phyloP scores from a whole-genome alignment of 2,113 vertebrate species.

The Oophaga pumilio region DNA sequence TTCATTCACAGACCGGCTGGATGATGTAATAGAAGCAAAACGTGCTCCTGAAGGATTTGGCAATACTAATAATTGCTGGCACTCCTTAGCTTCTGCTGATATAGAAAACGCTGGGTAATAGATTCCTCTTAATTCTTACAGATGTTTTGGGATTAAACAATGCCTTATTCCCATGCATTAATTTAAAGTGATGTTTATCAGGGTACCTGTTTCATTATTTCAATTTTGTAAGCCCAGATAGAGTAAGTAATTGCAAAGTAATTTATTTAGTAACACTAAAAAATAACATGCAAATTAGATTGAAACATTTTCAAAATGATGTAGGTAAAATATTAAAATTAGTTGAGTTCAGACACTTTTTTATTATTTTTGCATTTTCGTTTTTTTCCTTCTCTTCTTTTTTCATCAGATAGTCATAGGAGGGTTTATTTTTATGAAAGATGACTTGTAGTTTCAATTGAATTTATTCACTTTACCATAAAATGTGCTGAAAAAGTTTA shows the following conservation, averaged over 20 bases:
- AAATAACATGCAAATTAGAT: not conserved
- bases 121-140: conserved; percentile 48
- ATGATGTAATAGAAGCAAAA: conserved; percentile 14
- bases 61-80: conserved; percentile 40
- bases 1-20: conserved; percentile 11
- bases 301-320: not conserved
- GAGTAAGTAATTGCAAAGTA: not conserved
- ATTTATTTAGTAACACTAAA: not conserved
- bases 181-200: conserved; percentile 29
- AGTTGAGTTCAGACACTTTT: too few relatives aligned
- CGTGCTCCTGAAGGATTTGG: conserved; percentile 24
- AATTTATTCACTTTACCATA: too few relatives aligned
- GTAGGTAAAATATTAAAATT: too few relatives aligned
- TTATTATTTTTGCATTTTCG: too few relatives aligned
- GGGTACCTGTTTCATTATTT: conserved; percentile 17
- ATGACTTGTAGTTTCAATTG: too few relatives aligned
- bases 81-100: conserved; percentile 32
- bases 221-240: not conserved
- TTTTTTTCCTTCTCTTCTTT: too few relatives aligned
- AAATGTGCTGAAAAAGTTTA: too few relatives aligned
- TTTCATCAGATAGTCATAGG: too few relatives aligned
- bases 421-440: too few relatives aligned
- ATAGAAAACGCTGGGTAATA: conserved; percentile 32
- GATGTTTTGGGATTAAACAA: conserved; percentile 49
- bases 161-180: conserved; percentile 16